These are phyloP conservation scores for Tridacna gigas DNA, from an alignment of 2,888 invertebrate genomes.

Conservation along the genomic window DNA sequence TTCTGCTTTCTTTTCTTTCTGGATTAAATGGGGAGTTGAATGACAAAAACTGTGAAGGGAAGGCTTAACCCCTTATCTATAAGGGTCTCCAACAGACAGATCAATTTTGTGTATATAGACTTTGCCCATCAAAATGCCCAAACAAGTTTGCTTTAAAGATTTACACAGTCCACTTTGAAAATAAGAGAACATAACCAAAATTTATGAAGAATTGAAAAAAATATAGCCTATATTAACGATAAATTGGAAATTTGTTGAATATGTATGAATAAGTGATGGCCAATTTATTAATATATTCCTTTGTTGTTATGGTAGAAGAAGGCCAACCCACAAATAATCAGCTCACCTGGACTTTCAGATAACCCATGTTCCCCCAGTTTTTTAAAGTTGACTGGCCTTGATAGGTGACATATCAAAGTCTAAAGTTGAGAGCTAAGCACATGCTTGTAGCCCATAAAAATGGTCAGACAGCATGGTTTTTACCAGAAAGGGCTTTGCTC, in stretches of 20 bases:
- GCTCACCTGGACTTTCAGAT: conserved; percentile 36
- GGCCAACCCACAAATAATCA: conserved; percentile 33
- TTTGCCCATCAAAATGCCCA: conserved; percentile 61
- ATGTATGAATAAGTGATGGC: not conserved
- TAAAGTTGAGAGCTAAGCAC: conserved; percentile 57
- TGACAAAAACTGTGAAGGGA: not conserved
- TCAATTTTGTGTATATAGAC: conserved; percentile 58
- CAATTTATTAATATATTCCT: not conserved
- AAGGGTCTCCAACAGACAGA: conserved; percentile 42
- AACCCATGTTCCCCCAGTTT: conserved; percentile 14
- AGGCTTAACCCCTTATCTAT: conserved; percentile 42
- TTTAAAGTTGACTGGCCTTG: conserved; percentile 30
- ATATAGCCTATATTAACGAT: not conserved
- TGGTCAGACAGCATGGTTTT: conserved; percentile 32
- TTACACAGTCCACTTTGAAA: not conserved
- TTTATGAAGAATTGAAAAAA: not conserved
- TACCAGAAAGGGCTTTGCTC: conserved; percentile 23
- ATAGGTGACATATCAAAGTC: conserved; percentile 64
- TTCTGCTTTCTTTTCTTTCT: not conserved
- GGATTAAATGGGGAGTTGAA: not conserved
- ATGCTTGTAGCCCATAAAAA: conserved; percentile 63
- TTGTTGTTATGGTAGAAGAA: not conserved
- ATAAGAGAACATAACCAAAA: not conserved
- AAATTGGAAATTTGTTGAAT: not conserved
- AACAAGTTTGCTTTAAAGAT: conserved; percentile 53